Evolutionary conservation across 2,888 invertebrate species (phyloP).

Genomic region (Dolichopus griseipennis): DNA sequence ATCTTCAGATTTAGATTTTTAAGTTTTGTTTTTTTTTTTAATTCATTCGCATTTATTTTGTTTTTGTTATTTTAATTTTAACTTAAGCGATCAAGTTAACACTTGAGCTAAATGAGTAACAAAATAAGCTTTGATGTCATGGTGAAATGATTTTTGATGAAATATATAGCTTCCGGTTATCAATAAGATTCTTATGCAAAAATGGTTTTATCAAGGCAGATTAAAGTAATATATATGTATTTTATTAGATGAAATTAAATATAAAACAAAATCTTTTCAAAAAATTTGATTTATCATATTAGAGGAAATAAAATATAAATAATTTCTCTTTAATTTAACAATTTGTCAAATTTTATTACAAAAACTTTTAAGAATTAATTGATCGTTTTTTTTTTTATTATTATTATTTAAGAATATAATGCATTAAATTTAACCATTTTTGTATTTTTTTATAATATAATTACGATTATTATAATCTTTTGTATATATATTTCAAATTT

Average conservation of each 20-base stretch:
- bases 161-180: neutral
- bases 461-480: too few relatives aligned
- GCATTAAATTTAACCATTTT: too few relatives aligned
- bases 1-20: too few relatives aligned
- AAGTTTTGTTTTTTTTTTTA: too few relatives aligned
- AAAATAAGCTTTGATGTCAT: neutral
- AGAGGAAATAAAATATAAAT: neutral
- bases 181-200: neutral
- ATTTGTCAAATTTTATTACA: neutral
- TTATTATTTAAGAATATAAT: too few relatives aligned
- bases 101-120: neutral
- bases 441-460: too few relatives aligned
- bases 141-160: conserved; percentile 1
- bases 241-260: too few relatives aligned
- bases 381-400: too few relatives aligned
- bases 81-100: neutral
- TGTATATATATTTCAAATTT: too few relatives aligned
- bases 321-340: neutral
- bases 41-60: too few relatives aligned
- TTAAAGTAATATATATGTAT: neutral
- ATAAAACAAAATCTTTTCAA: neutral
- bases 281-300: neutral
- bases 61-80: neutral
- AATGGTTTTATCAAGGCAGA: neutral
- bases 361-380: too few relatives aligned